phyloP scores from a whole-genome alignment of 2,797 vertebrate genomes.

The Jordanella pulchra region DNA sequence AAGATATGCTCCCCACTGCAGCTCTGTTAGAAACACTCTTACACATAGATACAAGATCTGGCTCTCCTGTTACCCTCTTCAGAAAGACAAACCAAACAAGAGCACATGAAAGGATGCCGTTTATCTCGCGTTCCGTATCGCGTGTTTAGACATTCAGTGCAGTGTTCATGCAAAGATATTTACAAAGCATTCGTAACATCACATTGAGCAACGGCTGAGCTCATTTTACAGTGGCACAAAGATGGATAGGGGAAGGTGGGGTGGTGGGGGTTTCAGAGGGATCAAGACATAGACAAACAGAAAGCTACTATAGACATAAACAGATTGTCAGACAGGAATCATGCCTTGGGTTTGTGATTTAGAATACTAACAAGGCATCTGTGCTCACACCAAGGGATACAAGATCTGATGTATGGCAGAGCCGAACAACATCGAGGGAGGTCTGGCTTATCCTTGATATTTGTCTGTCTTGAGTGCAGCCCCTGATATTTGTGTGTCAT shows the following conservation, averaged over 20 bases:
- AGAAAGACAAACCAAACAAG: slow-evolving; percentile 39
- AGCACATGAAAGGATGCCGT: slow-evolving; percentile 28
- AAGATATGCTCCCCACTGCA: slow-evolving; percentile 14
- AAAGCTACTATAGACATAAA: slow-evolving; percentile 59
- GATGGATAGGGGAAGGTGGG: slow-evolving; percentile 14
- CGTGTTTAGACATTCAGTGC: slow-evolving; percentile 39
- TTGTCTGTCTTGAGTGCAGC: slow-evolving; percentile 26
- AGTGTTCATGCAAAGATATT: slow-evolving; percentile 55
- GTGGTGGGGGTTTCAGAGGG: slow-evolving; percentile 9
- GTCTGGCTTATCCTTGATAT: slow-evolving; percentile 57
- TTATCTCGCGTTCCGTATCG: slow-evolving; percentile 63
- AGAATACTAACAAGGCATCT: slow-evolving; percentile 72
- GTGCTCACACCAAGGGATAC: slow-evolving; percentile 45
- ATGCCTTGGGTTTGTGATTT: slow-evolving; percentile 58
- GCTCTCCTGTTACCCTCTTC: slow-evolving; percentile 28
- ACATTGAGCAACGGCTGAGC: slow-evolving; percentile 56
- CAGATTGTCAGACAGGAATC: slow-evolving; percentile 66
- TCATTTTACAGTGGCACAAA: slow-evolving; percentile 54
- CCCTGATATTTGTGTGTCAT: neutral
- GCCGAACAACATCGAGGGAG: slow-evolving; percentile 26
- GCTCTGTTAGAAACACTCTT: slow-evolving; percentile 19
- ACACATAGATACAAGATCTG: slow-evolving; percentile 15
- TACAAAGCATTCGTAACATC: slow-evolving; percentile 67
- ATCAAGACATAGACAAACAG: slow-evolving; percentile 54
- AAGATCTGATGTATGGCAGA: slow-evolving; percentile 53